Base-by-base conservation (phyloP, 2,888 invertebrate genomes). In the Xestia ashworthii region DNA sequence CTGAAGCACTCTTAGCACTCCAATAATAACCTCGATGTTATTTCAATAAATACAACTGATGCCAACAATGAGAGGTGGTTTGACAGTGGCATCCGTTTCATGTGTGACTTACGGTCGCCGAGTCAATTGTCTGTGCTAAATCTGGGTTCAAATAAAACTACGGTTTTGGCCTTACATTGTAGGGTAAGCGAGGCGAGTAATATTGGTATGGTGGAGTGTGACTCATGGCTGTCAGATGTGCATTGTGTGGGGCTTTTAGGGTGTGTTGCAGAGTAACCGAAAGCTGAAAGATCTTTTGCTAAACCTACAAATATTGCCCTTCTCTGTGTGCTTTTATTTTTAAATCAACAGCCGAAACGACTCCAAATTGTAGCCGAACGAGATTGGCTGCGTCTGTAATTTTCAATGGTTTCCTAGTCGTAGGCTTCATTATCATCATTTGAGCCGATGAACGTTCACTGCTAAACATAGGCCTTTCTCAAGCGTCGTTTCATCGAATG, bases 41-140 rank as follows among this genome's bases (percentile, higher is more conserved):
- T 92, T 90, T 91, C 92, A 94, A 95, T 95, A 94, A 95, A 94
- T 94, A 93, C 90, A 88, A 88, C 79, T 90, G 91, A 89, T 88
- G 88, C 89, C 90, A 89, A 94, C 93, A 93, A 93, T 93, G 90
- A 92, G 91, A 91, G 84, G 90, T 84, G 88, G 85, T 91, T 88
- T 93, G 95, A 95, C 95, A 93, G 87, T 85, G 93, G 94, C 93
- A 94, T 95, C 94, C 95, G 95, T 95, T 96, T 95, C 93, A 94
- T 94, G 92, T 95, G 93, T 94, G 94, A 95, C 94, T 94, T 94
- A 94, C 92, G 92, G 93, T 91, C 90, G 92, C 91, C 91, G 91
- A 95, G 95, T 95, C 95, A 95, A 96, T 96, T 96, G 96, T 95
- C 93, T 93, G 91, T 87, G 93, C 94, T 95, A 95, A 94, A 95